These are phyloP conservation scores for Nemapogon koenigi DNA, from an alignment of 2,888 invertebrate genomes.

Conservation along the genomic window DNA sequence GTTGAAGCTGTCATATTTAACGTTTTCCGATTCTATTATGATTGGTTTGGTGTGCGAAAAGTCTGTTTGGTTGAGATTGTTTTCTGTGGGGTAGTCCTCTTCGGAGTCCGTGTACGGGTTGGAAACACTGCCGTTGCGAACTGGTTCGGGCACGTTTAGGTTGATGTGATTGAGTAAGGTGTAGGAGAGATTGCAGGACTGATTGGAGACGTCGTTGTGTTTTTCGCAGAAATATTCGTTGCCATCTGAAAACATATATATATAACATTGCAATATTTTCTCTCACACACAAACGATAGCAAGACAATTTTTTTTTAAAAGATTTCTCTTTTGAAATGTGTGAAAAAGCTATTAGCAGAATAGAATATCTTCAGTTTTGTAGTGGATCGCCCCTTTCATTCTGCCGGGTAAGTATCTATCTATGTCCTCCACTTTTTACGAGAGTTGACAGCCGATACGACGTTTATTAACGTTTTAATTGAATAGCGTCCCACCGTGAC, in stretches of 20 bases:
- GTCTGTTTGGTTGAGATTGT: conserved; percentile 52
- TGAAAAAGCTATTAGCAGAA: no score
- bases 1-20: conserved; percentile 31
- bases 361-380: no score
- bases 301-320: no score
- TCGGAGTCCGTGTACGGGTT: conserved; percentile 46
- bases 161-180: conserved; percentile 49
- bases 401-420: no score
- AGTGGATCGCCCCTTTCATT: no score
- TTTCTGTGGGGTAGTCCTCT: conserved; percentile 51
- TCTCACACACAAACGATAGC: no score
- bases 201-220: conserved; percentile 46
- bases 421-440: no score
- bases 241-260: conserved; percentile 38
- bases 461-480: no score
- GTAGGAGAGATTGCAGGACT: conserved; percentile 47
- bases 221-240: conserved; percentile 58
- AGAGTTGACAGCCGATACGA: no score
- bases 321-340: no score
- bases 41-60: conserved; percentile 55
- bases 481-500: no score
- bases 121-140: conserved; percentile 38
- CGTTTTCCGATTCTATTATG: conserved; percentile 46
- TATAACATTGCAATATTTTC: no score
- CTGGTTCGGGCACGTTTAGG: conserved; percentile 47